These are phyloP conservation scores for Sarcophaga subvicina DNA, from an alignment of 2,888 invertebrate genomes.

Conservation along the genomic window DNA sequence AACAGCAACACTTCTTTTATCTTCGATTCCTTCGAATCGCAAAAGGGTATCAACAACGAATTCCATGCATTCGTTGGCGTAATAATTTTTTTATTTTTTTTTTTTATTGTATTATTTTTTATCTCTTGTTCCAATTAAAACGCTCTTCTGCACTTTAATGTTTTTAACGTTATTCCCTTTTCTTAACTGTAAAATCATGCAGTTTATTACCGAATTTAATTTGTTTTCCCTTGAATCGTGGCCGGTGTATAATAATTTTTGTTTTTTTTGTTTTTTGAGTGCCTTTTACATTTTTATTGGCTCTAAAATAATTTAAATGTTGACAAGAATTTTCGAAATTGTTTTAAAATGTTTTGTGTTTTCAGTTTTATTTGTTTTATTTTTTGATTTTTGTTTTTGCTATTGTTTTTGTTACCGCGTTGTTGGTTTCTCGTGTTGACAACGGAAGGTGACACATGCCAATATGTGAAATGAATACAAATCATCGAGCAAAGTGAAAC, in stretches of 20 bases:
- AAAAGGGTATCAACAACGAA: constrained; percentile 30
- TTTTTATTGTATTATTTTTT: constrained; percentile 10
- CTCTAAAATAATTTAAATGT: constrained; percentile 64
- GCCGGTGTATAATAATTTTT: constrained; percentile 55
- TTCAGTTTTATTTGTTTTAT: not conserved
- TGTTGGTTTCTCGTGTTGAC: constrained; percentile 23
- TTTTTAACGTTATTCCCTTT: constrained; percentile 46
- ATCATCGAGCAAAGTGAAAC: constrained; percentile 68
- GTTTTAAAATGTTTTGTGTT: not conserved
- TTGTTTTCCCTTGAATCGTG: constrained; percentile 65
- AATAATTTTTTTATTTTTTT: not conserved
- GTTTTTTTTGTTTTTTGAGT: constrained; percentile 35
- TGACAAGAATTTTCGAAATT: constrained; percentile 64
- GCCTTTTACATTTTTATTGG: constrained; percentile 67
- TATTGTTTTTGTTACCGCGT: not conserved
- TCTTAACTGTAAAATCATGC: constrained; percentile 64
- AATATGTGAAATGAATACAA: constrained; percentile 69
- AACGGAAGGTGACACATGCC: constrained; percentile 70
- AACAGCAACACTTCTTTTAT: constrained; percentile 64
- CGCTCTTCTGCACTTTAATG: constrained; percentile 50
- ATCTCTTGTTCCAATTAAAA: constrained; percentile 71
- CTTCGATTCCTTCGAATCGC: constrained; percentile 17
- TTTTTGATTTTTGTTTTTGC: not conserved
- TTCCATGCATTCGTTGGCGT: not conserved
- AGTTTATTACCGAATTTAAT: constrained; percentile 67